Evolutionary conservation across 2,888 invertebrate genomes (phyloP).

Genomic region (Metacarcinus magister): DNA sequence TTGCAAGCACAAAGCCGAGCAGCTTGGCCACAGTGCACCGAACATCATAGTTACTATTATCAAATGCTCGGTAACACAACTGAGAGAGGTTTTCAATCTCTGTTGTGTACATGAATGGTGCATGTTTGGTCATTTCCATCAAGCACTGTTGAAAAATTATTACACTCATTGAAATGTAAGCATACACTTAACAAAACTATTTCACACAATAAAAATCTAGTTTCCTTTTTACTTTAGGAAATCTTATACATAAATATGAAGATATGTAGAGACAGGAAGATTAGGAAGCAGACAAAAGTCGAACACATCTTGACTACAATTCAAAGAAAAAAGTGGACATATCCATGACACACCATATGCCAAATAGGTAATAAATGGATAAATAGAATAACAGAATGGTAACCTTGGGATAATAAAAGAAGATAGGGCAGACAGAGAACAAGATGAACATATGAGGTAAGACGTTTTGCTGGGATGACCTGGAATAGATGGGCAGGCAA

Average conservation of each 20-base stretch:
- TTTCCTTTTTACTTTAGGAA: background rate
- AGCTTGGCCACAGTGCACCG: slow-evolving; percentile 96
- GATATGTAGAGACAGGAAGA: too few species aligned
- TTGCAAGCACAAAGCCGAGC: slow-evolving; percentile 93
- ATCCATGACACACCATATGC: too few species aligned
- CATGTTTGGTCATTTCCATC: slow-evolving; percentile 94
- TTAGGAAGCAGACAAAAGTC: too few species aligned
- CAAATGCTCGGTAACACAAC: slow-evolving; percentile 95
- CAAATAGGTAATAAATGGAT: too few species aligned
- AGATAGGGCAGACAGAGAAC: too few species aligned
- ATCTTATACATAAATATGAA: background rate
- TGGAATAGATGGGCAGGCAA: too few species aligned
- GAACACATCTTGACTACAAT: too few species aligned
- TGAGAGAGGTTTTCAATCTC: slow-evolving; percentile 96
- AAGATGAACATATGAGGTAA: too few species aligned
- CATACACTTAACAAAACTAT: slow-evolving; percentile 54
- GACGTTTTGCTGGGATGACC: too few species aligned
- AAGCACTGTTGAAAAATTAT: slow-evolving; percentile 87
- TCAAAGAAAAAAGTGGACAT: too few species aligned
- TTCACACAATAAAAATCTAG: background rate
- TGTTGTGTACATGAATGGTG: slow-evolving; percentile 91
- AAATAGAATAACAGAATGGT: too few species aligned
- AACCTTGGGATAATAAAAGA: too few species aligned
- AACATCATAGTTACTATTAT: slow-evolving; percentile 96
- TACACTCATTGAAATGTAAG: slow-evolving; percentile 36